Percentiles rank a stretch among this genome's conserved stretches.
phyloP scores from a whole-genome alignment of 2,888 invertebrate genomes.

The Cryptus viduatorius region DNA sequence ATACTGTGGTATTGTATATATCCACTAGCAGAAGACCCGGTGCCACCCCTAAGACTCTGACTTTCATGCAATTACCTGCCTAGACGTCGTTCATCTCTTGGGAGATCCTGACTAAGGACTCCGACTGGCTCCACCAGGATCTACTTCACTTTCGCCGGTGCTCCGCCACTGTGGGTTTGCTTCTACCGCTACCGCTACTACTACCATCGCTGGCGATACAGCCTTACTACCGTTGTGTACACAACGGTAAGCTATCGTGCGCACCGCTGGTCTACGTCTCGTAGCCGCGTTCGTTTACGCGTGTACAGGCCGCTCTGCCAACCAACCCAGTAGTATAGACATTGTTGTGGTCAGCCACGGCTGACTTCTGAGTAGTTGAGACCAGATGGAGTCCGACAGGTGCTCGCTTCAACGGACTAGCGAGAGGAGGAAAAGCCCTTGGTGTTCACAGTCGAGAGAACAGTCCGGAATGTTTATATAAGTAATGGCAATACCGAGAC shows the following conservation, averaged over 20 bases:
- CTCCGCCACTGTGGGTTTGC: slow-evolving; percentile 35
- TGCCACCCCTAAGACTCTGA: slow-evolving; percentile 62
- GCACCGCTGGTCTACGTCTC: slow-evolving; percentile 12
- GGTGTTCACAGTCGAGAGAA: slow-evolving; percentile 39
- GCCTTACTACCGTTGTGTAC: neutral
- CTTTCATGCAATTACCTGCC: slow-evolving; percentile 80
- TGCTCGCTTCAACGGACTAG: slow-evolving; percentile 67
- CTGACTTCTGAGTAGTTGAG: slow-evolving; percentile 77
- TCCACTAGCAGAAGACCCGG: slow-evolving; percentile 1
- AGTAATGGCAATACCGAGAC: slow-evolving; percentile 49
- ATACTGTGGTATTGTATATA: slow-evolving; percentile 18
- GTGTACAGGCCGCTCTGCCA: slow-evolving; percentile 20
- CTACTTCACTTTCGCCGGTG: slow-evolving; percentile 69
- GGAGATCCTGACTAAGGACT: slow-evolving; percentile 75
- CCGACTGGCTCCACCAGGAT: slow-evolving; percentile 71
- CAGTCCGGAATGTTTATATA: slow-evolving; percentile 62
- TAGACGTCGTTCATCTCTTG: slow-evolving; percentile 76
- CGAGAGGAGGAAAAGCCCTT: slow-evolving; percentile 36
- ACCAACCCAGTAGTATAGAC: slow-evolving; percentile 77
- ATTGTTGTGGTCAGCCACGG: slow-evolving; percentile 80
- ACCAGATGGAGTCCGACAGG: slow-evolving; percentile 77
- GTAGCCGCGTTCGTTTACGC: slow-evolving; percentile 34
- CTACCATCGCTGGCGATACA: neutral
- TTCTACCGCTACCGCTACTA: slow-evolving; percentile 31
- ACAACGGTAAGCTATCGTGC: slow-evolving; percentile 31